These are phyloP conservation scores for Frankliniella intonsa DNA, from an alignment of 2,888 invertebrate species.

Conservation along the genomic window DNA sequence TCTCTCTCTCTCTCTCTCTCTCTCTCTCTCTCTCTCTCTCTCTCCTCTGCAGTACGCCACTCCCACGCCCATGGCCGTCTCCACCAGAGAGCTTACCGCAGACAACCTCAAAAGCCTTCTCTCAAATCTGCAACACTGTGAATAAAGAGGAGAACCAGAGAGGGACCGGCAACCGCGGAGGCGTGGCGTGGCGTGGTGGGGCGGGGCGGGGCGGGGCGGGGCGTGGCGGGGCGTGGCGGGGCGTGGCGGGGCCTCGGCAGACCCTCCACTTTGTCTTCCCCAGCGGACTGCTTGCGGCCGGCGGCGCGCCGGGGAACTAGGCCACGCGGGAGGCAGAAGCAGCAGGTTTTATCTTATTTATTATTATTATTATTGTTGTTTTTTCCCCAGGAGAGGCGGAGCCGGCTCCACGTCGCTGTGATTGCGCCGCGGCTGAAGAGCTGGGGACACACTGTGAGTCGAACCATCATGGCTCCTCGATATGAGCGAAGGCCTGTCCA, in stretches of 20 bases:
- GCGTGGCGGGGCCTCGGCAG: background rate
- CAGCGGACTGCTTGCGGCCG: background rate
- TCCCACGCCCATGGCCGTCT: background rate
- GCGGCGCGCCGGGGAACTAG: background rate
- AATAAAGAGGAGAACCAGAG: background rate
- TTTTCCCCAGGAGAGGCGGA: no score
- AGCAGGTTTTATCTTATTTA: no score
- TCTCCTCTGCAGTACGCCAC: no score
- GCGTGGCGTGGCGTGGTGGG: background rate
- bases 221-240: background rate
- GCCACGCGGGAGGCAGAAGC: background rate
- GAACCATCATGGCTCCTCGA: no score
- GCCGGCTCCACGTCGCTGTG: no score
- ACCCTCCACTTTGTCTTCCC: background rate
- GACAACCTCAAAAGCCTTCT: constrained; percentile 23
- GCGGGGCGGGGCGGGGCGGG: constrained; percentile 1
- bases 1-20: no score
- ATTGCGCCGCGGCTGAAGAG: no score
- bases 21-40: no score
- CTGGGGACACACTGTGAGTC: no score
- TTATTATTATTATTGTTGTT: no score
- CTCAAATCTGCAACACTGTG: background rate
- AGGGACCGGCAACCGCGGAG: background rate
- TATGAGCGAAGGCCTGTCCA: no score
- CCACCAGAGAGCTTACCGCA: background rate